phyloP scores from a whole-genome alignment of 2,888 invertebrate genomes.

The Rhagonycha fulva region DNA sequence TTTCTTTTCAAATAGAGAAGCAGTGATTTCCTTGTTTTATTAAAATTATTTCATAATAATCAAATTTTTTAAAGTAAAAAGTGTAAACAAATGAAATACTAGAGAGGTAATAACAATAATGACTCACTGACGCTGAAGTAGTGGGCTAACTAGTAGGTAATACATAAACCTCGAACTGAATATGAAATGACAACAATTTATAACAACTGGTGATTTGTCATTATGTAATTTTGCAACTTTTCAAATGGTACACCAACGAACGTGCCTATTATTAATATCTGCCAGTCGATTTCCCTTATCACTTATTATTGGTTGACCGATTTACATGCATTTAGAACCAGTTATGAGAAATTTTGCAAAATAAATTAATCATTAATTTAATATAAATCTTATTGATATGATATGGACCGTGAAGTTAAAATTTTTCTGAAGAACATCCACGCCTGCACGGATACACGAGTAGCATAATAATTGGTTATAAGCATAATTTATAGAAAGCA shows the following conservation, averaged over 20 bases:
- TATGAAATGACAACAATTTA: neutral
- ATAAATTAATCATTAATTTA: neutral
- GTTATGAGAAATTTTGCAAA: neutral
- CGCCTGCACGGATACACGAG: neutral
- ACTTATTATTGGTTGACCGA: neutral
- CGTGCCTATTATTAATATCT: neutral
- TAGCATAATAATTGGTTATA: neutral
- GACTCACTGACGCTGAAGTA: neutral
- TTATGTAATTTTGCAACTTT: neutral
- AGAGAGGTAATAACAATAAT: neutral
- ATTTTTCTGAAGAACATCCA: neutral
- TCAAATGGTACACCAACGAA: neutral
- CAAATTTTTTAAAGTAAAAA: neutral
- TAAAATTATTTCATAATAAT: no score
- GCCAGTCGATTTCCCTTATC: neutral
- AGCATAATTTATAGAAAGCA: neutral
- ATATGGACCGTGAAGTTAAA: neutral
- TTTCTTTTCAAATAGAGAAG: no score
- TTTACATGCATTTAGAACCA: neutral
- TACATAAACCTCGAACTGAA: neutral
- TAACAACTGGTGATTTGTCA: neutral
- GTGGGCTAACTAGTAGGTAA: neutral
- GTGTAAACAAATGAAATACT: no score
- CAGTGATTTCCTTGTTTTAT: no score
- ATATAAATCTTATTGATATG: neutral